Evolutionary conservation across 2,113 vertebrate species (phyloP), one percentile per base, ranked within the genome.

Genomic region (Hypomesus transpacificus): DNA sequence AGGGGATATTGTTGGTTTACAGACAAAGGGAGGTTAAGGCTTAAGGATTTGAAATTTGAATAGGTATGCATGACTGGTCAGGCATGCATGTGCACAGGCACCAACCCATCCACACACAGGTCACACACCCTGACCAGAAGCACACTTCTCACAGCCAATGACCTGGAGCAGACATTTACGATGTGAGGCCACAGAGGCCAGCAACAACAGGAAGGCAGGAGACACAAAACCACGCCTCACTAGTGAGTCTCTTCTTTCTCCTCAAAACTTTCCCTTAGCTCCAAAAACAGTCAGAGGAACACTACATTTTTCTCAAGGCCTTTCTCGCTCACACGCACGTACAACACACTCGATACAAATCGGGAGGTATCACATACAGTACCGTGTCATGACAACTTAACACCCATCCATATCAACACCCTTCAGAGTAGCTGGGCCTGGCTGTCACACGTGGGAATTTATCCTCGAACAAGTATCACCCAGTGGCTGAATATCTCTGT

Each of bases 141-240:
- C 56, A 16, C 20, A 51, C 66, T 84, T 74, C 69, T 67, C 71
- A 50, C 21, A 68, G 22, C 24, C 34, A 71, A 14, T 63, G 70
- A 80, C 79, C 75, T 66, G 83, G 81, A 83, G 75, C 64, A 63
- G 71, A 83, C 71, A 80, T 83, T 76, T 69, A 78, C 77, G 64
- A 28, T 60, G 60, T 71, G 9, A 46, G 39, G 39, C 39, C 58
- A 63, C 17, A 28, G 20, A 6, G 31, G 73, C 81, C 82, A 81
- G 82, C 8, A 75, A 28, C 79, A 88, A 85, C 17, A 83, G 51
- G 26, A 54, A 34, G 51, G 46, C 6, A 69, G 24, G 24, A 73
- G 31, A 62, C 60, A 57, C 20, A 20, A 8, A 13, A 59, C 18
- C 3, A 17, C 21, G 16, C 54, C 16, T 56, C 54, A 3, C n/a